Conservation (phyloP, 2,797 vertebrate species). For the Aulostomus chinensis region DNA sequence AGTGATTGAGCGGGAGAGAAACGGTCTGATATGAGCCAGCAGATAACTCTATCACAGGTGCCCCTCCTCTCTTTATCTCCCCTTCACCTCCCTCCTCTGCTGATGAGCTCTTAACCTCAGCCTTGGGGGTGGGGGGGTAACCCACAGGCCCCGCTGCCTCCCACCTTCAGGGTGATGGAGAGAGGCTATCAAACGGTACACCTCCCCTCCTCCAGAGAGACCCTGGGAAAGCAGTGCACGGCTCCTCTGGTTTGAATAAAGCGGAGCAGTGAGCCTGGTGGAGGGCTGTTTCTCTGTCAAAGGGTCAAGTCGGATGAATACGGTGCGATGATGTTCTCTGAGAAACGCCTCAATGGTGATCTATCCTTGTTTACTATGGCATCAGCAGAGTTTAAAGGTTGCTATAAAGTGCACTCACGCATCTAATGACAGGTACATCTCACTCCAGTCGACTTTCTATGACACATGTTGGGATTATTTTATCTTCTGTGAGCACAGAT, state of each 20-base stretch:
- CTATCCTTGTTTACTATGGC: slow-evolving; percentile 24
- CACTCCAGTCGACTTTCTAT: not conserved
- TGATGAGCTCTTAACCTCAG: too few relatives aligned
- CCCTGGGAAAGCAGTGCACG: slow-evolving; percentile 43
- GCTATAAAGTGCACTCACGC: slow-evolving; percentile 14
- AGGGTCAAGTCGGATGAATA: slow-evolving; percentile 20
- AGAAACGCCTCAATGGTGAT: slow-evolving; percentile 28
- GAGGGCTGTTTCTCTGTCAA: slow-evolving; percentile 29
- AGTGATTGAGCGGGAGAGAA: slow-evolving; percentile 52
- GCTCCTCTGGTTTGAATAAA: slow-evolving; percentile 40
- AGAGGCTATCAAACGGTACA: slow-evolving; percentile 64
- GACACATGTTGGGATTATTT: slow-evolving; percentile 32
- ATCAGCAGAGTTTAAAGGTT: slow-evolving; percentile 32
- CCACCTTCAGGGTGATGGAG: slow-evolving; percentile 60
- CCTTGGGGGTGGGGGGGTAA: slow-evolving; percentile 18
- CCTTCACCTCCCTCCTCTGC: slow-evolving; percentile 3
- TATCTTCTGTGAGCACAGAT: slow-evolving; percentile 7
- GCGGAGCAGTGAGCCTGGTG: slow-evolving; percentile 23
- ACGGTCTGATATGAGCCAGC: slow-evolving; percentile 43
- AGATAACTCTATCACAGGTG: slow-evolving; percentile 39
- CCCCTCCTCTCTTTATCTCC: slow-evolving; percentile 13
- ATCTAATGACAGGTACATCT: slow-evolving; percentile 27
- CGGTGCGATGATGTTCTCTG: not conserved
- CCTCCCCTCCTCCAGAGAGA: slow-evolving; percentile 44
- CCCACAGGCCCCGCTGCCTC: slow-evolving; percentile 34